Evolutionary conservation across 2,113 vertebrate species (phyloP), one percentile per base, ranked within the genome.

Genomic region (Noctilio leporinus): DNA sequence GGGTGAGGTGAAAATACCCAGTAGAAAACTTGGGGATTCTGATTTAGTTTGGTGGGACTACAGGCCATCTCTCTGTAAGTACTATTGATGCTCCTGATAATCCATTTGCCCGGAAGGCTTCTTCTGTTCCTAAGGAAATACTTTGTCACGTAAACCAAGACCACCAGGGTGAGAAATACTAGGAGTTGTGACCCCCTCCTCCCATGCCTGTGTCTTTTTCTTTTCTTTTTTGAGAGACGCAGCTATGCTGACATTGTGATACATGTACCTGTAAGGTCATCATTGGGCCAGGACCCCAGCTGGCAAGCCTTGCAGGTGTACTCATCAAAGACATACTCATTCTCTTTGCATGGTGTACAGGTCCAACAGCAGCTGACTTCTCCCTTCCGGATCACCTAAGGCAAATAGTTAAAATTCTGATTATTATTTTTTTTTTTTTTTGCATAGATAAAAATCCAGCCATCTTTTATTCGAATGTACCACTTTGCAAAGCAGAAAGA

Each of bases 281-380:
- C 93, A 0, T 98, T 99, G 57, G 99, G 99, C 99, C 99, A 99
- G 87, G 99, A 99, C 64, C 99, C 99, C 0, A 99, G 98, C 26
- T 99, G 99, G 95, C 99, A 99, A 0, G 99, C 99, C 86, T 99
- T 99, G 98, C 99, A 99, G 0, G 99, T 99, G 86, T 99, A 99
- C 96, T 99, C 99, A 53, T 99, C 99, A 92, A 98, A 99, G 47
- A 99, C 99, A 78, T 99, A 99, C 95, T 99, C 99, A 0, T 99
- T 99, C 45, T 99, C 99, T 95, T 99, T 99, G 77, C 99, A 99
- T 20, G 99, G 99, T 2, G 99, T 99, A 91, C 99, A 99, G 7
- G 99, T 99, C 99, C 99, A 99, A 40, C 99, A 99, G 86, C 99
- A 99, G 97, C 99, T 99, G 94, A 99, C 99, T 98, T 99, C 99